Evolutionary conservation across 2,888 invertebrate genomes (phyloP), one percentile per base, ranked within the genome.

Genomic region (Apotomis turbidana): DNA sequence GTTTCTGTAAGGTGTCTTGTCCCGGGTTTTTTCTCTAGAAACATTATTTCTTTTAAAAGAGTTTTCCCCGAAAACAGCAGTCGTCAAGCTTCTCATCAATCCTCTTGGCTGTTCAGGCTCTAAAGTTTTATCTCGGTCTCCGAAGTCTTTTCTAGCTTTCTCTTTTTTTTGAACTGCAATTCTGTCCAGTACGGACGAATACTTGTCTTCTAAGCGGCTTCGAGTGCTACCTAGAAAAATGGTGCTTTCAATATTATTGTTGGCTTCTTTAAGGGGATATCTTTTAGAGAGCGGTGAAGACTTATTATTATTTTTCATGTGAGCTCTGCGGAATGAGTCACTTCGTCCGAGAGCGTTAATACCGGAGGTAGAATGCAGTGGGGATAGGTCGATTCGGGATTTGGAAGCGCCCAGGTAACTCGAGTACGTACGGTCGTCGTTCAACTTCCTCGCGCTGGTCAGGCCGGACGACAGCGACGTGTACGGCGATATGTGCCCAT

Each of bases 191-290:
- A 97, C 95, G 15, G 96, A 95, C 0, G 96, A 95, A 88, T 97
- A 97, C 87, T 97, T 97, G 84, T 97, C 96, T 90, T 97, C 97
- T 79, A 97, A 90, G 15, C 96, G 95, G 74, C 94, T 95, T 67
- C 96, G 94, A 41, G 96, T 95, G 74, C 90, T 91, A 60, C 95
- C 95, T 85, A 94, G 84, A 78, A 83, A 80, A 78, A 90, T 83
- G 12, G 87, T 83, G 75, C 78, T 85, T 74, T 93, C 91, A 76
- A 91, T 87, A 80, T 91, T 90, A 82, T 91, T 91, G 82, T 93
- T 91, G 77, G 93, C 82, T 83, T 94, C 93, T 78, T 90, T 90
- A 70, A 93, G 87, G 78, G 90, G 90, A 82, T 90, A 90, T 80
- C 91, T 85, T 84, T 90, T 90, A 74, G 87, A 87, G 76, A 87